Conservation (phyloP, 2,113 vertebrate species). For the Phainopepla nitens region DNA sequence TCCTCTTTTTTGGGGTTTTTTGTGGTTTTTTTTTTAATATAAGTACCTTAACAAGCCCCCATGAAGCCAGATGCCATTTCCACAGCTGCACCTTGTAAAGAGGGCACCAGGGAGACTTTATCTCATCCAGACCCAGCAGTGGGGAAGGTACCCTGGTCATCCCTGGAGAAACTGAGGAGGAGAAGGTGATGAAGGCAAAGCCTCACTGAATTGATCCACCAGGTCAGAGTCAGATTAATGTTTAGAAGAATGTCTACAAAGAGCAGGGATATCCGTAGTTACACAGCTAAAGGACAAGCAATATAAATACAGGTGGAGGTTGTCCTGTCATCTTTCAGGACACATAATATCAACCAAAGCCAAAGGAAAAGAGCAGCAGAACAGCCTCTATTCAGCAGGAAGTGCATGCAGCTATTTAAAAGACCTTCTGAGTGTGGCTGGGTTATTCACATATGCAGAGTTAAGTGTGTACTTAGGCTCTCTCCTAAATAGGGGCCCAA, state of each 20-base stretch:
- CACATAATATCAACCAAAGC: background rate
- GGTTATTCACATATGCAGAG: background rate
- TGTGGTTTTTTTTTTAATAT: fast-evolving
- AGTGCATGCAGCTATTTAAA: background rate
- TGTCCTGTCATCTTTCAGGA: background rate
- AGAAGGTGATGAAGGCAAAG: background rate
- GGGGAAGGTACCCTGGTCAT: background rate
- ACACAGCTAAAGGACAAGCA: background rate
- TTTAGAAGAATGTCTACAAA: background rate
- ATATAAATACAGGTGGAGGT: background rate
- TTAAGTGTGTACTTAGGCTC: background rate
- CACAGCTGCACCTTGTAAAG: background rate
- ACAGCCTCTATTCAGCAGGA: background rate
- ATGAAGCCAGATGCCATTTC: background rate
- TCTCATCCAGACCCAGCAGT: background rate
- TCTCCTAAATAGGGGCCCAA: background rate
- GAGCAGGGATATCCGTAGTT: background rate
- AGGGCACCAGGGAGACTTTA: background rate
- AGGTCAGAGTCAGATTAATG: background rate
- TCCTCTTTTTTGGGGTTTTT: background rate
- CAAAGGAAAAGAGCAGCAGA: background rate
- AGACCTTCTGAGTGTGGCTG: background rate
- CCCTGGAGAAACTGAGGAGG: background rate
- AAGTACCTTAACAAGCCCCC: background rate
- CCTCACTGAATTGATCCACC: background rate